Conservation (phyloP, 2,797 vertebrate species). For the Rhinophrynus dorsalis region DNA sequence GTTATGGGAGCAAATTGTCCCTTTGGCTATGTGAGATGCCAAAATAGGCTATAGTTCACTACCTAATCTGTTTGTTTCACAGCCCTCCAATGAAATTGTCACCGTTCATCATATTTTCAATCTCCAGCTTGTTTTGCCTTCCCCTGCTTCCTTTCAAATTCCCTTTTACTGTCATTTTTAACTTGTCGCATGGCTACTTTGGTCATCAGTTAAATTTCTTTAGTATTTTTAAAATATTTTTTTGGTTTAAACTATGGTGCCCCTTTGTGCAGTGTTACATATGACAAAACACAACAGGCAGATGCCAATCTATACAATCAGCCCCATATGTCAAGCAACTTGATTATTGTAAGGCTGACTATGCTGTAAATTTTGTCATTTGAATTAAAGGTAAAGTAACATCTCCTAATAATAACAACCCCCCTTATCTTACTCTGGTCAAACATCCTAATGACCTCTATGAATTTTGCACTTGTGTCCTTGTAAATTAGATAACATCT, state of each 20-base stretch:
- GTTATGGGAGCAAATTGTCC: constrained; percentile 11
- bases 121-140: background rate
- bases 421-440: too few species aligned
- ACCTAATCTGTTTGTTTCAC: constrained; percentile 37
- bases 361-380: too few species aligned
- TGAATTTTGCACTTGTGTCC: too few species aligned
- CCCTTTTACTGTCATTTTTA: constrained; percentile 31
- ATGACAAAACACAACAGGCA: background rate
- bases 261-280: background rate
- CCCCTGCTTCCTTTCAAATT: background rate
- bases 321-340: too few species aligned
- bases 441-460: too few species aligned
- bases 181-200: constrained; percentile 21
- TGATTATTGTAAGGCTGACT: too few species aligned
- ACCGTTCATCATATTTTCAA: constrained; percentile 28
- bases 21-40: constrained; percentile 21
- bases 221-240: background rate
- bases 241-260: background rate
- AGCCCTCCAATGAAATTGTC: constrained; percentile 29
- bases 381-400: too few species aligned
- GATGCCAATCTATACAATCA: too few species aligned
- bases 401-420: too few species aligned
- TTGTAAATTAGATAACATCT: too few species aligned
- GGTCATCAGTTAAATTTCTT: constrained; percentile 13
- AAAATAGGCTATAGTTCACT: constrained; percentile 18